Conservation (phyloP, 2,888 invertebrate genomes). For the Diarsia mendica region DNA sequence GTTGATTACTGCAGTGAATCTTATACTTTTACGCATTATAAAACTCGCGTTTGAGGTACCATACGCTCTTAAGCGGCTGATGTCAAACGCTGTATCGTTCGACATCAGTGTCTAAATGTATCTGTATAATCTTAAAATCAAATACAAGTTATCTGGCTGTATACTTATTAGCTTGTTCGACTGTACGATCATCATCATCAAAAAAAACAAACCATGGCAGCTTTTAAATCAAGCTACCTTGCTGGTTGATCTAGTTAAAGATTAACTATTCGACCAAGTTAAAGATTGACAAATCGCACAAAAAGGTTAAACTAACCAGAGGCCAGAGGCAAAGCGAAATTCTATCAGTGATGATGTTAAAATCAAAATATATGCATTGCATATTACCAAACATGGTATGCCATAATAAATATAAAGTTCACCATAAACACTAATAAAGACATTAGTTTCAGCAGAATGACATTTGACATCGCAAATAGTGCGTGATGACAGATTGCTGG, state of each 20-base stretch:
- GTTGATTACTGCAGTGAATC: too few relatives aligned
- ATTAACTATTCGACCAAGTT: neutral
- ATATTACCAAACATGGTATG: neutral
- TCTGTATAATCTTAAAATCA: too few relatives aligned
- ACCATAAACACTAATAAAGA: conserved; percentile 24
- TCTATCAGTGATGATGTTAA: neutral
- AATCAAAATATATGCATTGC: neutral
- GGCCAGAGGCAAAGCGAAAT: neutral
- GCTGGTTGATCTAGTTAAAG: neutral
- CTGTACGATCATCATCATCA: too few relatives aligned
- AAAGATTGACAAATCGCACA: neutral
- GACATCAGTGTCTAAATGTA: too few relatives aligned
- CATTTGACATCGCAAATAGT: conserved; percentile 40
- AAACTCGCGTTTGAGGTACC: too few relatives aligned
- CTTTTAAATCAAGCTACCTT: neutral
- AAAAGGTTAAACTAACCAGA: neutral
- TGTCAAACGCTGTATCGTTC: too few relatives aligned
- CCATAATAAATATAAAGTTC: neutral
- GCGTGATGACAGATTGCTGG: conserved; percentile 50
- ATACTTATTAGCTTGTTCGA: too few relatives aligned
- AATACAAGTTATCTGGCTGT: too few relatives aligned
- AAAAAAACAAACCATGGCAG: neutral
- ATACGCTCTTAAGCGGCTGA: too few relatives aligned
- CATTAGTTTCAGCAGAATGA: conserved; percentile 10
- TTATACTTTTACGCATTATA: too few relatives aligned